Percentiles rank a stretch among this genome's conserved stretches.
phyloP scores from a whole-genome alignment of 2,113 vertebrate genomes.

The Silurus glanis region DNA sequence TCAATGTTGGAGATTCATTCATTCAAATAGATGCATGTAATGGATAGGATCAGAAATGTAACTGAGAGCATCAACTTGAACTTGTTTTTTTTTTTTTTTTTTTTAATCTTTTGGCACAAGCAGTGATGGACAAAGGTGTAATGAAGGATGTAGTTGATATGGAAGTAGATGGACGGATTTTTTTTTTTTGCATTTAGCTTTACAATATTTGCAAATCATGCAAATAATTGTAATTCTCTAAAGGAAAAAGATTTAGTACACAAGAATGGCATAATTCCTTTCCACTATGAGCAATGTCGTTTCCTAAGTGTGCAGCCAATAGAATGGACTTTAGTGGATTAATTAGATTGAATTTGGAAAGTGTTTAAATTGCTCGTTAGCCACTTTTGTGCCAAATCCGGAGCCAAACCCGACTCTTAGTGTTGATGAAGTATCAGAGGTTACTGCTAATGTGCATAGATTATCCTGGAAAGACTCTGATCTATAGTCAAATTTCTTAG shows the following conservation, averaged over 20 bases:
- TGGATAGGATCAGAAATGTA: not conserved
- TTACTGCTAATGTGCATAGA: not conserved
- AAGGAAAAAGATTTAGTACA: not conserved
- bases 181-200: not conserved
- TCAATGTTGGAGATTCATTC: not conserved
- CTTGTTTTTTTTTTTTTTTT: too few species aligned
- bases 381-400: not conserved
- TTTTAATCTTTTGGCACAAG: not conserved
- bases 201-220: not conserved
- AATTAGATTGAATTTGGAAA: slow-evolving; percentile 2
- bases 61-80: not conserved
- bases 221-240: not conserved
- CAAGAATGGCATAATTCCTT: not conserved
- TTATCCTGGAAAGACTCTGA: not conserved
- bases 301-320: not conserved
- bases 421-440: not conserved
- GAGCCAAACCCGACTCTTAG: not conserved
- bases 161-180: not conserved
- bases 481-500: not conserved
- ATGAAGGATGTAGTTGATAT: not conserved
- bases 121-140: not conserved
- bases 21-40: not conserved
- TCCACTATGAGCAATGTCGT: not conserved
- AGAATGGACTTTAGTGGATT: not conserved
- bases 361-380: slow-evolving; percentile 17